These are phyloP conservation scores for Drosophila merina DNA, from an alignment of 2,888 invertebrate species.

Conservation along the genomic window DNA sequence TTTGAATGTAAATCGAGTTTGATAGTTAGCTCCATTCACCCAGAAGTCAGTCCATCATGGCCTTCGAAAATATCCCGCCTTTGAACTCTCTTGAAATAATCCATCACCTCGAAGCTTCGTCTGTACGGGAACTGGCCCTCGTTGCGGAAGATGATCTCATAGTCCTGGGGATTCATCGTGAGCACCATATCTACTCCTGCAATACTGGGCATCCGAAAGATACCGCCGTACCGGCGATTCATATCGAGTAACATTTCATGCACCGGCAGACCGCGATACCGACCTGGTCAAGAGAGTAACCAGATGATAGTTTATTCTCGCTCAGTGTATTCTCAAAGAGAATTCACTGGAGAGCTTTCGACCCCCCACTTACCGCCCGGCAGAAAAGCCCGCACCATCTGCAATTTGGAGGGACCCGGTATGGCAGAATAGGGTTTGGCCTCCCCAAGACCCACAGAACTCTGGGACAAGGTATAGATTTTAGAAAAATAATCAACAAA, in stretches of 20 bases:
- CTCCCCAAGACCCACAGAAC: slow-evolving; percentile 38
- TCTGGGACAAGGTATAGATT: slow-evolving; percentile 17
- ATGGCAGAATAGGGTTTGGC: slow-evolving; percentile 72
- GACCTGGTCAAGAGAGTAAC: slow-evolving; percentile 44
- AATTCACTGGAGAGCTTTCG: slow-evolving; percentile 24
- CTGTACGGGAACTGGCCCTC: slow-evolving; percentile 85
- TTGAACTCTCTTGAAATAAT: slow-evolving; percentile 81
- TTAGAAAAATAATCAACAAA: background rate
- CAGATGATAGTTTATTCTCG: slow-evolving; percentile 1
- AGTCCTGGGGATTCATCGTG: slow-evolving; percentile 85
- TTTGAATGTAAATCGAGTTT: too few species aligned
- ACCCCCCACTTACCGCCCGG: slow-evolving; percentile 71
- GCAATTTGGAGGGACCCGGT: slow-evolving; percentile 73
- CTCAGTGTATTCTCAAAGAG: background rate
- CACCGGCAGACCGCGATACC: slow-evolving; percentile 49
- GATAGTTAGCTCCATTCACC: slow-evolving; percentile 44
- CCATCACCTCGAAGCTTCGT: slow-evolving; percentile 81
- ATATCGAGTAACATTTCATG: slow-evolving; percentile 62
- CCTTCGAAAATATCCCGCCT: slow-evolving; percentile 63
- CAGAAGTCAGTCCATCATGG: slow-evolving; percentile 62
- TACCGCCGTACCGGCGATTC: slow-evolving; percentile 80
- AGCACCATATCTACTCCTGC: slow-evolving; percentile 80
- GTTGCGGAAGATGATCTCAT: slow-evolving; percentile 84
- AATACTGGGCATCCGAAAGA: slow-evolving; percentile 83
- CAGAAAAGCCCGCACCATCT: slow-evolving; percentile 64